Base-by-base conservation (phyloP, 2,113 vertebrate species). In the Python bivittatus region DNA sequence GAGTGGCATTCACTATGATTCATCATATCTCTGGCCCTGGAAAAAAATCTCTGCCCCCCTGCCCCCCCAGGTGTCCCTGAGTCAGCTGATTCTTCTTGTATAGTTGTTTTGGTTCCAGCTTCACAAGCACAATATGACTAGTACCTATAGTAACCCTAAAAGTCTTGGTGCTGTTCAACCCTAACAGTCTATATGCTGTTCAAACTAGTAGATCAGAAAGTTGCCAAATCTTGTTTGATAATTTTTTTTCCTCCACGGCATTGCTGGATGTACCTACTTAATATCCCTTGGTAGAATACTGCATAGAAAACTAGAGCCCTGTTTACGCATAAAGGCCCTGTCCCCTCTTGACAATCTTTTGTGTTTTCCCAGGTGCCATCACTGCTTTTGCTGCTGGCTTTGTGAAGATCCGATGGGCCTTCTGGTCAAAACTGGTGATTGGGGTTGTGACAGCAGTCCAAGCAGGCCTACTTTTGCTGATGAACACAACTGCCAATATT, bases 351-450 rank as follows among this genome's bases (percentile, higher is more conserved):
- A 20, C 42, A 61, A 42, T 17, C 2, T 7, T 61, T 60, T 52
- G 11, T 84, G 5, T 42, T 29, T 93, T 86, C 25, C 0, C 95
- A 99, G 99, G 99, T 72, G 99, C 99, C 0, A 6, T 97, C 0
- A 97, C 97, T 0, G 98, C 99, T 42, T 99, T 99, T 0, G 7
- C 90, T 0, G 99, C 99, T 0, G 99, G 99, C 86, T 99, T 97
- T 0, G 23, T 98, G 93, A 98, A 98, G 94, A 98, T 99, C 88
- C 98, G 96, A 15, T 99, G 99, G 99, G 97, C 96, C 0, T 52
- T 98, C 58, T 99, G 99, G 99, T 98, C 99, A 0, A 98, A 99
- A 96, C 96, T 99, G 95, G 97, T 99, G 88, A 99, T 99, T 0
- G 98, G 98, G 0, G 0, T 93, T 2, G 97, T 99, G 96, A 99